phyloP scores from a whole-genome alignment of 2,797 vertebrate genomes.

The Tragelaphus oryx region DNA sequence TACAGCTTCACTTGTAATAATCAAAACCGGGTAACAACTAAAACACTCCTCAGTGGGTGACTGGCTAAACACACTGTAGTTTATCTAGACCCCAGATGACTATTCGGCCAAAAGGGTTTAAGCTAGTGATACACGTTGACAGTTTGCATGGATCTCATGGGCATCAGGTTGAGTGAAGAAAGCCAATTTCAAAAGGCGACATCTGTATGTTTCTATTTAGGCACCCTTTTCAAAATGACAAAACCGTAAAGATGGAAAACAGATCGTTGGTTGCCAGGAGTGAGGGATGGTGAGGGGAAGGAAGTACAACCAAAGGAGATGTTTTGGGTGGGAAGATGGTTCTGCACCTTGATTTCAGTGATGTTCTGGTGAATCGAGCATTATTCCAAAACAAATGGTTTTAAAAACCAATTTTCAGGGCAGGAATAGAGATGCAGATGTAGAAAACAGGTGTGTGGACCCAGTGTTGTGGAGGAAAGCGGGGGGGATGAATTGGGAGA shows the following conservation, averaged over 20 bases:
- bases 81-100: not conserved
- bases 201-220: accelerated
- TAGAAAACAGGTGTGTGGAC: not conserved
- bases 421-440: not conserved
- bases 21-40: not conserved
- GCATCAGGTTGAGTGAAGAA: too few species aligned
- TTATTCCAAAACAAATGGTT: not conserved
- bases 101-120: not conserved
- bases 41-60: not conserved
- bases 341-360: not conserved
- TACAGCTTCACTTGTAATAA: not conserved
- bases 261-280: accelerated
- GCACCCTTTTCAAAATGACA: not conserved
- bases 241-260: not conserved
- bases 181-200: not conserved
- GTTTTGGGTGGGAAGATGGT: too few species aligned
- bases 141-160: not conserved
- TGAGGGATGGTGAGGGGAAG: not conserved
- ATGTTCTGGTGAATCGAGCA: not conserved
- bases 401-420: not conserved
- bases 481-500: not conserved
- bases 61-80: not conserved
- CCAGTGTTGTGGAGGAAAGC: not conserved
- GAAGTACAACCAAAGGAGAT: not conserved
- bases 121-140: not conserved